phyloP scores from a whole-genome alignment of 2,113 vertebrate genomes.

The Vombatus ursinus region DNA sequence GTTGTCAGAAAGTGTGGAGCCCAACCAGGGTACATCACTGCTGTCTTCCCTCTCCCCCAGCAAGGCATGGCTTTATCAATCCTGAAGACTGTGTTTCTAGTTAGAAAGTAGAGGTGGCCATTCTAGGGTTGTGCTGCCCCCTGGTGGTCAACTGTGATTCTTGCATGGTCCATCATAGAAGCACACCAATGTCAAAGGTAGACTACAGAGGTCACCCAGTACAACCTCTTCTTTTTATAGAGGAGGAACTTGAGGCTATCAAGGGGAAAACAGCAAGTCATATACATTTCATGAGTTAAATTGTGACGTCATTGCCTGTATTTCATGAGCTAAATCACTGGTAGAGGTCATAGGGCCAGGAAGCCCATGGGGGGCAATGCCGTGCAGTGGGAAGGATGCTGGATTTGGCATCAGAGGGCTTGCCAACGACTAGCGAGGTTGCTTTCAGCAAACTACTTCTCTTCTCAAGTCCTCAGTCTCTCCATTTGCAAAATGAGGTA shows the following conservation, averaged over 20 bases:
- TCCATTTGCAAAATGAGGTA: background rate
- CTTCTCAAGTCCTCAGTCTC: background rate
- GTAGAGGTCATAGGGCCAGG: background rate
- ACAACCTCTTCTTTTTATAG: background rate
- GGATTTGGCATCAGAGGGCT: background rate
- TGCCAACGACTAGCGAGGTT: background rate
- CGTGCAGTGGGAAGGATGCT: background rate
- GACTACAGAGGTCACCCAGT: background rate
- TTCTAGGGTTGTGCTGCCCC: background rate
- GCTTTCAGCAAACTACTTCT: background rate
- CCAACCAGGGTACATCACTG: background rate
- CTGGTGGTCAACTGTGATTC: background rate
- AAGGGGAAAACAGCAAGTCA: background rate
- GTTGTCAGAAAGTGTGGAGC: background rate
- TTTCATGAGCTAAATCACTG: background rate
- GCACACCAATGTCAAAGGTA: background rate
- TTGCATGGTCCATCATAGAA: background rate
- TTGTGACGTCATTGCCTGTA: background rate
- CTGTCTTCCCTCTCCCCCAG: background rate
- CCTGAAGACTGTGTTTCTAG: background rate
- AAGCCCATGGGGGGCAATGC: background rate
- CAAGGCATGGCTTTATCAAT: background rate
- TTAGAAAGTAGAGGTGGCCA: background rate
- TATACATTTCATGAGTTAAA: background rate
- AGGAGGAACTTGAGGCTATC: background rate